phyloP scores from a whole-genome alignment of 2,888 invertebrate species.

The Leucozona laternaria region DNA sequence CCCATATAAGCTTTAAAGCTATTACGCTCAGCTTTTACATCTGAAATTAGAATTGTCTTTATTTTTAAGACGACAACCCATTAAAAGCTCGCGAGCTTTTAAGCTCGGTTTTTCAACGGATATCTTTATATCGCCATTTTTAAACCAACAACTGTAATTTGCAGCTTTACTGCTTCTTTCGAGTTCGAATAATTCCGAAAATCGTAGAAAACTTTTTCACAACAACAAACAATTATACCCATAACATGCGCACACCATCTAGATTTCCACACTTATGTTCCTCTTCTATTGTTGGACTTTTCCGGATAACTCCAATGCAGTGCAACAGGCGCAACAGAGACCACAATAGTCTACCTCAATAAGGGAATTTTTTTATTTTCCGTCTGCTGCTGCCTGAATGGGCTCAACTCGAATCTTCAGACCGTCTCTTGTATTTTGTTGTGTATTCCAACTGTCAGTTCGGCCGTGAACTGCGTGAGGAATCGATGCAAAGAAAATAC shows the following conservation, averaged over 20 bases:
- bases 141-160: constrained; percentile 3
- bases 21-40: not conserved
- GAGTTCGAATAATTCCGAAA: not conserved
- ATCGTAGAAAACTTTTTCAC: not conserved
- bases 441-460: constrained; percentile 65
- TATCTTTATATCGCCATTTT: not conserved
- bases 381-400: constrained; percentile 5
- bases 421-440: constrained; percentile 44
- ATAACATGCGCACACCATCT: constrained; percentile 41
- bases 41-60: not conserved
- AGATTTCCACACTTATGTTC: constrained; percentile 28
- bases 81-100: not conserved
- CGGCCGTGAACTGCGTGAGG: constrained; percentile 76
- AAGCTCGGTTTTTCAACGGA: constrained; percentile 1
- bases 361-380: constrained; percentile 26
- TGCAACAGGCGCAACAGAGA: constrained; percentile 70
- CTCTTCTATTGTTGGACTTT: constrained; percentile 46
- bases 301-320: constrained; percentile 42
- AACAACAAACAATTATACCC: constrained; percentile 39
- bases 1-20: not conserved
- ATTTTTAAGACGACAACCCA: not conserved
- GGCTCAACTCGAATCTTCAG: constrained; percentile 33
- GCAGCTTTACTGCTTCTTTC: not conserved
- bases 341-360: constrained; percentile 39
- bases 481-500: constrained; percentile 64